Conservation (phyloP, 92 coral and sea anemone species). For the Pocillopora meandrina region DNA sequence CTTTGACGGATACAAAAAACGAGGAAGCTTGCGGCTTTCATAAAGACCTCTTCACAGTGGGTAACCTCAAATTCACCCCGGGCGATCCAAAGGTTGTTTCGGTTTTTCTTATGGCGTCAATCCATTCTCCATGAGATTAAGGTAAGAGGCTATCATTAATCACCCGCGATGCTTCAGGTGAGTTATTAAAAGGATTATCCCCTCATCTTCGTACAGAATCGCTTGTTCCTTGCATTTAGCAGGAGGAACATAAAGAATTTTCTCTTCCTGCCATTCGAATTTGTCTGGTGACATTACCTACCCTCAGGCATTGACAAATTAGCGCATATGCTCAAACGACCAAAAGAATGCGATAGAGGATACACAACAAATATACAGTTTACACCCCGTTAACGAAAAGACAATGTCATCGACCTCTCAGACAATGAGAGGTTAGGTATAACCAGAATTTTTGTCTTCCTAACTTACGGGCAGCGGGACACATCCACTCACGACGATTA, state of each 20-base stretch:
- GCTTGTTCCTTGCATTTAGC: neutral
- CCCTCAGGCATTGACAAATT: slow-evolving; percentile 19
- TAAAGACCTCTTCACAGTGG: neutral
- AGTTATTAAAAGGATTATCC: neutral
- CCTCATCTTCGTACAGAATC: neutral
- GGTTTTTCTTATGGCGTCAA: neutral
- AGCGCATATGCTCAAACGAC: neutral
- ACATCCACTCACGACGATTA: no score
- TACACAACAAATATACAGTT: neutral
- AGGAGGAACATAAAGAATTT: neutral
- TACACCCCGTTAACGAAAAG: slow-evolving; percentile 8
- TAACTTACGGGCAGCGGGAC: neutral
- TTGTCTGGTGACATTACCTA: neutral
- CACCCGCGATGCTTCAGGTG: neutral
- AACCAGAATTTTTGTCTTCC: neutral
- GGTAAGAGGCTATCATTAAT: neutral
- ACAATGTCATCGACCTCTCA: slow-evolving; percentile 24
- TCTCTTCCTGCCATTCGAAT: neutral
- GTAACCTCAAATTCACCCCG: neutral
- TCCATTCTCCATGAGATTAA: neutral
- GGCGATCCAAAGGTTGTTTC: neutral
- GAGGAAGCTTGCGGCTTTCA: no score
- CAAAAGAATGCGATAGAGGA: slow-evolving; percentile 18
- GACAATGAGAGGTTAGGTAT: neutral
- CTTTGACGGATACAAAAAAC: no score